phyloP scores from a whole-genome alignment of 1,140 invertebrate genomes.

The Polyergus mexicanus region DNA sequence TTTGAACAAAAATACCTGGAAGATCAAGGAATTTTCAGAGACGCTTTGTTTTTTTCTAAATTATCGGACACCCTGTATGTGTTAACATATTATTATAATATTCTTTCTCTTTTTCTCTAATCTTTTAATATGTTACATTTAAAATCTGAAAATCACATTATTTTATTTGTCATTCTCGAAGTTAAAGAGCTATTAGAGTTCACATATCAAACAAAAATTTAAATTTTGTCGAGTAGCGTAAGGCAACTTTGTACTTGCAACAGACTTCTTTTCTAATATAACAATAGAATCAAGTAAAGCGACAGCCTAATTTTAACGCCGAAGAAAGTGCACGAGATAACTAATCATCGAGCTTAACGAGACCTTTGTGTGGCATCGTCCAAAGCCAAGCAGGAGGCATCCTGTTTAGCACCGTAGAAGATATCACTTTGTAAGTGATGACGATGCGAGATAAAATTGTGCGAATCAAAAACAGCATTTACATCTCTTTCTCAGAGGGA shows the following conservation, averaged over 20 bases:
- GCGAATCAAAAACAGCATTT: conserved; percentile 20
- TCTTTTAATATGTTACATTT: no score
- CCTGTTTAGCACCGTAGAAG: conserved; percentile 66
- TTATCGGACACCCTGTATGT: no score
- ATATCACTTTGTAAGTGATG: conserved; percentile 59
- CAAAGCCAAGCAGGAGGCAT: conserved; percentile 62
- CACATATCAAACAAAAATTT: background rate
- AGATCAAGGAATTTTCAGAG: no score
- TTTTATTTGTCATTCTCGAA: background rate
- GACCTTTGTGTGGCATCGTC: conserved; percentile 68
- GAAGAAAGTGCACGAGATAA: conserved; percentile 63
- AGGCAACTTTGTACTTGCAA: background rate
- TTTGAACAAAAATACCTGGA: no score
- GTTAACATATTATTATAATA: no score
- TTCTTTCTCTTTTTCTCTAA: no score
- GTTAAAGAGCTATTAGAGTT: no score
- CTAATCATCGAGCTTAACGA: conserved; percentile 66
- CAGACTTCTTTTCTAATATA: background rate
- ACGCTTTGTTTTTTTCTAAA: no score
- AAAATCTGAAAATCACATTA: background rate
- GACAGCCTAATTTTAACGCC: conserved; percentile 27
- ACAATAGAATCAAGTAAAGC: conserved; percentile 14
- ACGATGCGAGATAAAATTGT: conserved; percentile 59
- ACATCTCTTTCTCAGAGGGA: background rate
- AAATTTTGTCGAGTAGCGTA: background rate